Evolutionary conservation across 2,113 vertebrate species (phyloP), one percentile per base, ranked within the genome.

Genomic region (Coracopsis vasa): DNA sequence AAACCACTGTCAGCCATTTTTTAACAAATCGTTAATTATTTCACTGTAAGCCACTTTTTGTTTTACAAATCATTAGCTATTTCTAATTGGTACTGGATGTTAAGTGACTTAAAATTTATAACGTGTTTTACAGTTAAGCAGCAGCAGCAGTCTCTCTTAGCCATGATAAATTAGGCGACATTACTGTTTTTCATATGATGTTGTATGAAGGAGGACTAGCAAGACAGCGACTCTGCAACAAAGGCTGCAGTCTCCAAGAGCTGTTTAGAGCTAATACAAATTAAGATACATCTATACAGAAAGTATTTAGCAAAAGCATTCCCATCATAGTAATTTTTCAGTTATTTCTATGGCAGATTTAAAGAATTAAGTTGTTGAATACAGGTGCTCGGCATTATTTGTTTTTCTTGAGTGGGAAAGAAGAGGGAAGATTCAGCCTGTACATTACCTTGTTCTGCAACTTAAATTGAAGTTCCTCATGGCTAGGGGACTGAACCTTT

Each of bases 191-290:
- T 45, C 69, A 12, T 47, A 42, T 19, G 31, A 11, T 78, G 80
- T 62, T 44, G 13, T 56, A 12, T 6, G 10, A 41, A 47, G 47
- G 50, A 42, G 42, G 65, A 47, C 11, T 23, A 48, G 50, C 21
- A 54, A 7, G 44, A 37, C 31, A 45, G 56, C 0, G 0, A 18
- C 42, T 28, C 16, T 15, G 7, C 2, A 8, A 25, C 44, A 47
- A 84, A 50, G 13, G 39, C 47, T 64, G 27, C 33, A 16, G 37
- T 25, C 47, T 44, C 62, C 19, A 29, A 27, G 62, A 70, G 77
- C 31, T 0, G 18, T 64, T 62, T n/a, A 3, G 1, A 6, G 58
- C 42, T 28, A 28, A 33, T 11, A n/a, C 4, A 9, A 48, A 42
- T 74, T 21, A 53, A 53, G 37, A 24, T 61, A 31, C 7, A 65